Evolutionary conservation across 2,113 vertebrate genomes (phyloP).

Genomic region (Melospiza melodia): DNA sequence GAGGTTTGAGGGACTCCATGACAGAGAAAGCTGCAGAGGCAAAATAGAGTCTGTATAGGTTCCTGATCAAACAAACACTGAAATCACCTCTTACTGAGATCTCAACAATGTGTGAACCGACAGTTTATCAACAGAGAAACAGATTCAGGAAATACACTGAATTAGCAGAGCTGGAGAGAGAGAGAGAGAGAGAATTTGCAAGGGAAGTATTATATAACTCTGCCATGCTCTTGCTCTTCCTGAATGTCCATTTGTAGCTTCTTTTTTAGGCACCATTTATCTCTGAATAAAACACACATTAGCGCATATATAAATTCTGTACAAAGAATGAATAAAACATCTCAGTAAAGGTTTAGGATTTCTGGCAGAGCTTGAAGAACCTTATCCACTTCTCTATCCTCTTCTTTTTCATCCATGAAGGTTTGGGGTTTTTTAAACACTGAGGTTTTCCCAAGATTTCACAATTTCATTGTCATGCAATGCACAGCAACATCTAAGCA

Average conservation of each 20-base stretch:
- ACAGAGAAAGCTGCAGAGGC: not conserved
- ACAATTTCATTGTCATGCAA: not conserved
- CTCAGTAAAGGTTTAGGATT: not conserved
- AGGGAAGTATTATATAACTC: not conserved
- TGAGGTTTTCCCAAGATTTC: not conserved
- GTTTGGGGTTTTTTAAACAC: not conserved
- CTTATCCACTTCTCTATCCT: not conserved
- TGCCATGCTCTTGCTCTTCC: not conserved
- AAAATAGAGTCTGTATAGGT: not conserved
- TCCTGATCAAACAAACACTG: not conserved
- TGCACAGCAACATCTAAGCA: not conserved
- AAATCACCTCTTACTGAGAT: not conserved
- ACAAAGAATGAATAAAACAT: not conserved
- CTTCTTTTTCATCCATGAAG: not conserved
- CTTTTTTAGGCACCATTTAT: not conserved
- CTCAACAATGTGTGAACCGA: not conserved
- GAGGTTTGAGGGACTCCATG: not conserved
- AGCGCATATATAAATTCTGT: not conserved
- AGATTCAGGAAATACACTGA: not conserved
- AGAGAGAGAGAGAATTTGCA: not conserved
- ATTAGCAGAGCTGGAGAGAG: not conserved
- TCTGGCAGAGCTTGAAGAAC: not conserved
- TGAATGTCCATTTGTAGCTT: not conserved
- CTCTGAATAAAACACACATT: not conserved
- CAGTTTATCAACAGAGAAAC: not conserved